Base-by-base conservation (phyloP, 2,113 vertebrate species). In the Ochotona princeps region DNA sequence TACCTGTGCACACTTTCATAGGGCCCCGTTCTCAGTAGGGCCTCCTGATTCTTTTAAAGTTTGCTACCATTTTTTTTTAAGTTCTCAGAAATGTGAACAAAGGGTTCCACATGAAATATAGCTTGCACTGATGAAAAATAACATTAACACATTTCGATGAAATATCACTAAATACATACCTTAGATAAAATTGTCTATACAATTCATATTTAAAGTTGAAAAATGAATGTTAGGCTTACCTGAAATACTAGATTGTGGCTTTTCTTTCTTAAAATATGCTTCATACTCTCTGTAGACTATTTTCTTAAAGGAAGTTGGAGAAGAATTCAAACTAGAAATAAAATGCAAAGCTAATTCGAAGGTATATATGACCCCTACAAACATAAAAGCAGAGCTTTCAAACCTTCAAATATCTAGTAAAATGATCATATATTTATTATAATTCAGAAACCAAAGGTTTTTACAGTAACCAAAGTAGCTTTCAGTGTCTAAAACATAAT, bases 281-380 rank as follows among this genome's bases (percentile, higher is more conserved):
- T 99, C 99, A 98, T 99, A 99, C 63, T 99, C 99, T 94, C 98
- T 98, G 97, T 98, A 99, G 67, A 99, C 98, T 93, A 98, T 98
- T 98, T 99, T 99, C 98, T 98, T 98, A 98, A 99, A 99, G 51
- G 97, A 96, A 84, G 97, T 94, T 91, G 93, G 96, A 76, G 72
- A 93, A 80, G 97, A 97, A 84, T 88, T 90, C 66, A 94, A 95
- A 85, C 96, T 96, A 91, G 89, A 97, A 98, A 92, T 91, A 81
- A 80, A 97, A 76, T 60, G 21, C 51, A 92, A 72, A 93, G 85
- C 32, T 38, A 66, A 81, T 91, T 81, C 95, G 57, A 96, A 95
- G 11, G 6, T 35, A 2, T 69, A 38, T 65, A 8, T 76, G 49
- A 79, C 20, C 60, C n/a, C 21, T 75, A 30, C 44, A 65, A 26